A percentile compares a stretch with the other conserved stretches of the same genome.
These are phyloP conservation scores for Ophraella communa DNA, from an alignment of 2,888 invertebrate genomes.

Conservation along the genomic window DNA sequence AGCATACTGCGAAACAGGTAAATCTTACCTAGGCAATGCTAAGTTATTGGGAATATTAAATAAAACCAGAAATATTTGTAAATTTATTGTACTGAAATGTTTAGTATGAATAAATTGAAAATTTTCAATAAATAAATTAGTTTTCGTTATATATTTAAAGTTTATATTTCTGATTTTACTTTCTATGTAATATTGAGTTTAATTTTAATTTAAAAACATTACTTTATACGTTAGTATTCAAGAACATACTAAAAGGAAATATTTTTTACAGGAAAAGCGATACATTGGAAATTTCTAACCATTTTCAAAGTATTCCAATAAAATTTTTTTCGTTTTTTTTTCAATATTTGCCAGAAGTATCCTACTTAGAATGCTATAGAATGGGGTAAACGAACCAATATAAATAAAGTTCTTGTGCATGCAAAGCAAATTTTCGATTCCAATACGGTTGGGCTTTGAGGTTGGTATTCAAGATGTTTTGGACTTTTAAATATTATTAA, in stretches of 20 bases:
- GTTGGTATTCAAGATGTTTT: background rate
- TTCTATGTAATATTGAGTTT: background rate
- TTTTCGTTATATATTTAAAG: no score
- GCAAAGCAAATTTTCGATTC: background rate
- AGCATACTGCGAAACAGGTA: no score
- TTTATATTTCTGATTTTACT: no score
- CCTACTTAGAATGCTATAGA: background rate
- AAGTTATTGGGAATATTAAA: no score
- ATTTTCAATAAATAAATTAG: no score
- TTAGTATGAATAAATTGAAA: no score
- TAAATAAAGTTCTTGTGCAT: background rate
- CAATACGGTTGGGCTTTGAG: background rate
- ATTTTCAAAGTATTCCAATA: background rate
- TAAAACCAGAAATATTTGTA: no score
- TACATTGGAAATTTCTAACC: background rate
- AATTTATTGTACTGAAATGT: no score
- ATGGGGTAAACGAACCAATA: background rate
- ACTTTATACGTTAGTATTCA: background rate
- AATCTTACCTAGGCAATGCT: no score
- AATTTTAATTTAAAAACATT: background rate
- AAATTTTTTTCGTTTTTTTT: background rate
- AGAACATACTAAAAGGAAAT: background rate
- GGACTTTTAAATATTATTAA: no score
- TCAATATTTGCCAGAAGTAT: background rate
- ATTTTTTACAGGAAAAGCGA: background rate